Evolutionary conservation across 2,888 invertebrate genomes (phyloP).

Genomic region (Epirrita christyi): DNA sequence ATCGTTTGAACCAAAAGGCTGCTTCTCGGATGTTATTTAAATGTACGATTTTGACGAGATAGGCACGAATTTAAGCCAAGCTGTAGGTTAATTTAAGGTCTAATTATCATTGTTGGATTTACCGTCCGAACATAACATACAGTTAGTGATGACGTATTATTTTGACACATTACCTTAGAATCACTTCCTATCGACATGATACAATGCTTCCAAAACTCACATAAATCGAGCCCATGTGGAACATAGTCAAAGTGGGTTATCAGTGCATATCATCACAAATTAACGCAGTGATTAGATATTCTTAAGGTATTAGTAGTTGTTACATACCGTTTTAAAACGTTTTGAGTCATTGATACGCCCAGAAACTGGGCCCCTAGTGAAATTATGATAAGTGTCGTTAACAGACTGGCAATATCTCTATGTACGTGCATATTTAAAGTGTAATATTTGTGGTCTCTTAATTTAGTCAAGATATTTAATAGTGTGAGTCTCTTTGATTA

Average conservation of each 20-base stretch:
- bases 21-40: constrained; percentile 81
- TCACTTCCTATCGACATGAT: constrained; percentile 66
- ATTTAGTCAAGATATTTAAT: constrained; percentile 84
- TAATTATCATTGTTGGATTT: constrained; percentile 81
- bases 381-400: constrained; percentile 81
- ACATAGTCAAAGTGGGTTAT: constrained; percentile 76
- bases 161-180: constrained; percentile 68
- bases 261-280: constrained; percentile 85
- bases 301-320: constrained; percentile 83
- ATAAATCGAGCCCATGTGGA: constrained; percentile 64
- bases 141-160: constrained; percentile 77
- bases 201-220: constrained; percentile 70
- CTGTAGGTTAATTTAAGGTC: constrained; percentile 79
- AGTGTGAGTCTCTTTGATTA: constrained; percentile 82
- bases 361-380: constrained; percentile 81
- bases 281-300: constrained; percentile 83
- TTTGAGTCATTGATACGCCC: constrained; percentile 79
- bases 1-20: constrained; percentile 80
- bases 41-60: constrained; percentile 76
- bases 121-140: constrained; percentile 82
- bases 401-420: constrained; percentile 84
- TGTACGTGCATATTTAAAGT: constrained; percentile 80
- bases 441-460: constrained; percentile 83
- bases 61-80: constrained; percentile 84
- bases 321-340: constrained; percentile 79